Base-by-base conservation (phyloP, 2,888 invertebrate genomes). In the Junonia oenone region DNA sequence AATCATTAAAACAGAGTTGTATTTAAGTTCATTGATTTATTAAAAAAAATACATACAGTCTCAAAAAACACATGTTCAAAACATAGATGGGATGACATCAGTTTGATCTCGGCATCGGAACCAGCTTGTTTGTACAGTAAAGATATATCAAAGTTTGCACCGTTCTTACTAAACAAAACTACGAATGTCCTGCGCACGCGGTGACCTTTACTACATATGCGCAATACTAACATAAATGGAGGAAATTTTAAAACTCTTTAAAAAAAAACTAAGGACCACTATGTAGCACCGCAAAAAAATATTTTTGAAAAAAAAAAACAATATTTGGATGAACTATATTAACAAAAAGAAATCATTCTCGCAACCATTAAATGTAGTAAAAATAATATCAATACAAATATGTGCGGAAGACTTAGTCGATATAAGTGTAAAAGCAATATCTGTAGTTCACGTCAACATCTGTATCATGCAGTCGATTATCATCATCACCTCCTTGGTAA, bases 11-110 rank as follows among this genome's bases (percentile, higher is more conserved):
- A 55, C 13, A 45, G 29, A 33, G 35, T 31, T 52, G 43, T 66
- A n/a, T n/a, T n/a, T n/a, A 68, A 75, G 69, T 83, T 75, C 80
- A 84, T 78, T 71, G 73, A 81, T 83, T 83, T 84, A 83, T 78
- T 82, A 71, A 61, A 56, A 69, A 75, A 81, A 76, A 68, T 67
- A 70, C 65, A 63, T 68, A 68, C 66, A 75, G 76, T 68, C 65
- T 78, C 76, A 75, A 80, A 78, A 79, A 81, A 73, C 80, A 72
- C 70, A 62, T 59, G 67, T 71, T 64, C 61, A 72, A 71, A 64
- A 68, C 65, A 66, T 64, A 43, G 26, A 22, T 43, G 43, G 6
- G 13, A n/a, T 2, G 13, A 43, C 26, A 13, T n/a, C 26, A 13
- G 22, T n/a, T 19, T 19, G 9, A 19, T 15, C 35, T 14, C 26